A percentile compares a stretch with the other conserved stretches of the same genome.
phyloP scores from a whole-genome alignment of 2,797 vertebrate species.

The Pipistrellus pygmaeus region DNA sequence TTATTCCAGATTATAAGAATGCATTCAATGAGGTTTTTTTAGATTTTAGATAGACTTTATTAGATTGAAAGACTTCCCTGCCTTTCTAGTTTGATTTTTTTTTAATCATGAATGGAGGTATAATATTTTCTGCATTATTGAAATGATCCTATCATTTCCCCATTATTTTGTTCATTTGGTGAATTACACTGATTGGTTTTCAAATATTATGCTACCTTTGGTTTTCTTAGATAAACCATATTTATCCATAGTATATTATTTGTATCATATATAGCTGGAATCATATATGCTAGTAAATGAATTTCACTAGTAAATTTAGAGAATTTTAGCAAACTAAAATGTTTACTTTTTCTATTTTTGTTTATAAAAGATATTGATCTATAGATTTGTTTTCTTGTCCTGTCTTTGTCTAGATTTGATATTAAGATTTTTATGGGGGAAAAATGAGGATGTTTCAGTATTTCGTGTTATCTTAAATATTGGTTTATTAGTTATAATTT shows the following conservation, averaged over 20 bases:
- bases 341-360: background rate
- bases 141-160: background rate
- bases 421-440: background rate
- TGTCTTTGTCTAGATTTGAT: background rate
- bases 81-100: background rate
- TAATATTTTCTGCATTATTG: background rate
- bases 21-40: background rate
- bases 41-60: background rate
- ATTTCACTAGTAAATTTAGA: background rate
- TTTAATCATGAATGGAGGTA: background rate
- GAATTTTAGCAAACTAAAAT: slow-evolving; percentile 20
- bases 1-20: background rate
- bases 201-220: background rate
- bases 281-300: background rate
- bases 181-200: background rate
- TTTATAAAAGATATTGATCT: background rate
- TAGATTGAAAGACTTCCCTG: background rate
- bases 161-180: background rate
- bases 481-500: background rate
- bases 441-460: background rate
- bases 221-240: background rate
- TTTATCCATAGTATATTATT: background rate
- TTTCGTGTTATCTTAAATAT: slow-evolving; percentile 2
- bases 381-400: background rate
- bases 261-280: background rate